Evolutionary conservation across 2,797 vertebrate species (phyloP).

Genomic region (Epinephelus awoara): DNA sequence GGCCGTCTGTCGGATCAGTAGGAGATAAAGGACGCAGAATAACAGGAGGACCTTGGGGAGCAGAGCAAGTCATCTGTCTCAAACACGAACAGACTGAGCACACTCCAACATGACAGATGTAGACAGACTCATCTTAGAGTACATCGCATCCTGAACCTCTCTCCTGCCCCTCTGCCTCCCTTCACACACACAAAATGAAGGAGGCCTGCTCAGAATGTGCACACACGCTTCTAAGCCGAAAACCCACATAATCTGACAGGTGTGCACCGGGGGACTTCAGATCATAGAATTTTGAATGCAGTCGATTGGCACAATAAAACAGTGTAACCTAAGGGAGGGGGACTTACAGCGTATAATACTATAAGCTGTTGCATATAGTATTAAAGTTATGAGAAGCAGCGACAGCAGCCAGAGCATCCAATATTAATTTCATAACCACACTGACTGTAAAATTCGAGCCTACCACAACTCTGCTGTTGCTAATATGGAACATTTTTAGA

Average conservation of each 20-base stretch:
- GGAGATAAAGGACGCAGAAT: constrained; percentile 84
- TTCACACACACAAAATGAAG: constrained; percentile 18
- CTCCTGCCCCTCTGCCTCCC: constrained; percentile 10
- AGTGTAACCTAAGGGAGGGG: constrained; percentile 52
- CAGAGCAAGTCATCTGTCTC: constrained; percentile 83
- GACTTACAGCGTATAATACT: constrained; percentile 43
- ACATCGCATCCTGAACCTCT: constrained; percentile 59
- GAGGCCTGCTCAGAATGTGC: constrained; percentile 55
- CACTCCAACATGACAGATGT: constrained; percentile 78
- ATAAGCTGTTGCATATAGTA: constrained; percentile 62
- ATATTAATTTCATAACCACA: constrained; percentile 65
- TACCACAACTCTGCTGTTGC: constrained; percentile 24
- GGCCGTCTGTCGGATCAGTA: constrained; percentile 70
- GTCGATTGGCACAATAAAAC: constrained; percentile 72
- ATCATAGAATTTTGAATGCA: constrained; percentile 46
- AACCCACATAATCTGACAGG: constrained; percentile 72
- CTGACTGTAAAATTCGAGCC: constrained; percentile 48
- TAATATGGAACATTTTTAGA: constrained; percentile 64
- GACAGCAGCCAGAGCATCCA: constrained; percentile 43
- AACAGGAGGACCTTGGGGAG: constrained; percentile 81
- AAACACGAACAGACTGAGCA: constrained; percentile 81
- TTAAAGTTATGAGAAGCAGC: constrained; percentile 58
- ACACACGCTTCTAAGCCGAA: constrained; percentile 25
- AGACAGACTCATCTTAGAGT: constrained; percentile 76
- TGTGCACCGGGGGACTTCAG: constrained; percentile 58